Evolutionary conservation across 2,888 invertebrate genomes (phyloP), one percentile per base, ranked within the genome.

Genomic region (Agrotis ipsilon): DNA sequence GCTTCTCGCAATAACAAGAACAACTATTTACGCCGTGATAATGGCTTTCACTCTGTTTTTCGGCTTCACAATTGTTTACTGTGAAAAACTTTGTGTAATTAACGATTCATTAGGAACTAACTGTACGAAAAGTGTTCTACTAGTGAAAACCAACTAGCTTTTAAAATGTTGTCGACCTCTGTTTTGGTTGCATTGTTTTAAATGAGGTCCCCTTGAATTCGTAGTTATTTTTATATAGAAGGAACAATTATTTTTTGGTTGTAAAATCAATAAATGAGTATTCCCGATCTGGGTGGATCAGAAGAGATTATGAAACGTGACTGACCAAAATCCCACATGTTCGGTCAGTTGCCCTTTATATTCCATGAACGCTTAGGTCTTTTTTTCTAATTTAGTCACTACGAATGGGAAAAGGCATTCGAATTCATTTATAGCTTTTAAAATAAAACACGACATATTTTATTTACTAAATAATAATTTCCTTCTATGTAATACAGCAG

Each of bases 71-170:
- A 82, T 71, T 78, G 78, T 82, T 78, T 71, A 71, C 72, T 58
- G 61, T 21, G 68, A 80, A 82, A 75, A 81, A 82, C 68, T 82
- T 64, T 64, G 3, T 51, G 68, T 76, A 84, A 84, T 83, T 84
- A 83, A 82, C 73, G 68, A 75, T 71, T 83, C 80, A 80, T 83
- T 81, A 77, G 61, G 57, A 80, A 72, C 80, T 70, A 78, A 67
- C 74, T 77, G 46, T 9, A 32, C n/a, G 21, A 72, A 54, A 21
- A 63, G 65, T 55, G 80, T 69, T 61, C 16, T 32, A 51, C 46
- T 61, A 32, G 24, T 14, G n/a, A 3, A 24, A 18, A 48, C n/a
- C 51, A 32, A 52, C 19, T 13, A n/a, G 46, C 24, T 70, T 65
- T 80, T 61, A 55, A 70, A 75, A 59, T 48, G 61, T 75, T 70